Evolutionary conservation across 2,113 vertebrate species (phyloP).

Genomic region (Antigone vipio): DNA sequence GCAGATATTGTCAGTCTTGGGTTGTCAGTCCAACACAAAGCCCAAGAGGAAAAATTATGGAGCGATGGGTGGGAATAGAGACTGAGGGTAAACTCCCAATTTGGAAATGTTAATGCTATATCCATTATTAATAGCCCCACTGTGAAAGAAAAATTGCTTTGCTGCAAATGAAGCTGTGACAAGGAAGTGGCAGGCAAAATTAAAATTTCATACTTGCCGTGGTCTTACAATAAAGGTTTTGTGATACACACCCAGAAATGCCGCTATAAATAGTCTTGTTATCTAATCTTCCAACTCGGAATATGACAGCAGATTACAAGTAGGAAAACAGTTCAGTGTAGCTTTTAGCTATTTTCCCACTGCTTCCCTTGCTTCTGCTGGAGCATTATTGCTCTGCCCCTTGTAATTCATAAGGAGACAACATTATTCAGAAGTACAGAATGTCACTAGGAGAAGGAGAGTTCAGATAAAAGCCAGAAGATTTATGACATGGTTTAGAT

Average conservation of each 20-base stretch:
- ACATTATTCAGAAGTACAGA: conserved; percentile 49
- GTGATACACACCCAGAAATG: conserved; percentile 23
- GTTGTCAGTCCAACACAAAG: not conserved
- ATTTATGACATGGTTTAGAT: conserved; percentile 64
- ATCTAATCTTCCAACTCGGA: conserved; percentile 46
- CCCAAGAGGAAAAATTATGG: not conserved
- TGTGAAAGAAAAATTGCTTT: not conserved
- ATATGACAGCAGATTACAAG: conserved; percentile 42
- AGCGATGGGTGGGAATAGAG: not conserved
- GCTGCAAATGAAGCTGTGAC: not conserved
- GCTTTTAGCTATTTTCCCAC: conserved; percentile 52
- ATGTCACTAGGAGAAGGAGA: conserved; percentile 28
- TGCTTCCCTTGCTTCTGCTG: conserved; percentile 27
- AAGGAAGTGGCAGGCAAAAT: conserved; percentile 2
- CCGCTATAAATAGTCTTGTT: conserved; percentile 43
- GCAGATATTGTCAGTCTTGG: not conserved
- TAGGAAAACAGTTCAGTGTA: conserved; percentile 39
- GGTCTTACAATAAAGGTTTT: conserved; percentile 33
- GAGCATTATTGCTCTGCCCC: not conserved
- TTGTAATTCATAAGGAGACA: conserved; percentile 47
- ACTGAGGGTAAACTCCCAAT: not conserved
- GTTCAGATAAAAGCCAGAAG: conserved; percentile 42
- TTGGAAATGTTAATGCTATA: not conserved
- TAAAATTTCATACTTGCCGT: conserved; percentile 15
- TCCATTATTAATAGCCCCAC: not conserved